These are phyloP conservation scores for Zonitis immaculata DNA, from an alignment of 2,888 invertebrate species.

Conservation along the genomic window DNA sequence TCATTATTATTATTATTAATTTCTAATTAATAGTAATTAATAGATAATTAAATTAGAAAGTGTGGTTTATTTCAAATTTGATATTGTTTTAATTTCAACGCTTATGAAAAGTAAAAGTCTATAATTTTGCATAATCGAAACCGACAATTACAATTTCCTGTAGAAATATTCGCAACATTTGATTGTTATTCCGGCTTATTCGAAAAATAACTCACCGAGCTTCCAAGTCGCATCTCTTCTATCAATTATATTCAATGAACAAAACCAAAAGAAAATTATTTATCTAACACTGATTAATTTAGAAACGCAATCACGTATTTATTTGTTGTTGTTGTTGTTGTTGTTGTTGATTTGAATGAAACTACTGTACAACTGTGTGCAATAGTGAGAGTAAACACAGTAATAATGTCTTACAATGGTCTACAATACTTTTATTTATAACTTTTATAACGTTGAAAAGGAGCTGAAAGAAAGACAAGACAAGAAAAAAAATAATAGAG, in stretches of 20 bases:
- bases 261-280: constrained; percentile 1
- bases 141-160: too few relatives aligned
- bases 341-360: constrained; percentile 11
- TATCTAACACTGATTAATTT: constrained; percentile 15
- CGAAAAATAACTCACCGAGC: too few relatives aligned
- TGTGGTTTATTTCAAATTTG: too few relatives aligned
- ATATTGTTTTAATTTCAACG: too few relatives aligned
- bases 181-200: too few relatives aligned
- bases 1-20: too few relatives aligned
- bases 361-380: constrained; percentile 22
- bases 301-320: constrained; percentile 11
- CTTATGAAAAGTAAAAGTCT: too few relatives aligned
- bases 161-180: too few relatives aligned
- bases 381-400: constrained; percentile 20
- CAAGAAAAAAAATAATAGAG: neutral
- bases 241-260: neutral
- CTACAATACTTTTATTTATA: constrained; percentile 19
- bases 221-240: constrained; percentile 12
- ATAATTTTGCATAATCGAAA: too few relatives aligned
- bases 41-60: too few relatives aligned
- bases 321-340: neutral
- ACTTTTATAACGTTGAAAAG: constrained; percentile 6
- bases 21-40: too few relatives aligned
- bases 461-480: neutral
- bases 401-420: constrained; percentile 19